Evolutionary conservation across 2,888 invertebrate species (phyloP), one percentile per base, ranked within the genome.

Genomic region (Serripes groenlandicus): DNA sequence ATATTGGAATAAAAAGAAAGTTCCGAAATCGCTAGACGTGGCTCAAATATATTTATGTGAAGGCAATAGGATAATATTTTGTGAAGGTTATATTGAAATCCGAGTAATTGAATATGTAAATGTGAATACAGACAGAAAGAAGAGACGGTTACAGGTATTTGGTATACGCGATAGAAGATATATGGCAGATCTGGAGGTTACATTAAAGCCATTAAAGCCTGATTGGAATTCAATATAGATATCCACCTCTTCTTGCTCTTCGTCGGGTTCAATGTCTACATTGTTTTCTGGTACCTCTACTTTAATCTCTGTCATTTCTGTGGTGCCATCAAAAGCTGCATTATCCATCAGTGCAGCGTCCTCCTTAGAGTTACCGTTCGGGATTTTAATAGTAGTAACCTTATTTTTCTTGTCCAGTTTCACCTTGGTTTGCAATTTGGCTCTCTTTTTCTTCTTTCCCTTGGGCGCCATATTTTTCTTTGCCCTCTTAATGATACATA

Each of bases 331-430:
- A 72, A 71, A 81, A 9, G 83, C 86, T 23, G 81, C 82, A 26
- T 88, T 81, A 34, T 80, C 88, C 80, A 93, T 91, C n/a, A 93
- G 85, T 5, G 92, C 90, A 73, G 91, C 90, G 26, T 90, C 91
- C 74, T 93, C 92, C 71, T 89, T 92, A 60, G 85, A 85, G 34
- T 87, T 49, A 30, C 91, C 91, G 72, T 91, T 92, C 15, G 87
- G 85, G 78, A 92, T 90, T 32, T 90, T 86, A 32, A 91, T 90
- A 7, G 68, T 60, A 49, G 72, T 73, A 68, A 89, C 83, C 79
- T 88, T 90, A 58, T 78, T 85, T 77, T 90, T 89, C 71, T 88
- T 89, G n/a, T 85, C 74, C 58, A 86, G 79, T 75, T 89, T 88
- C 23, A 79, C 77, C 69, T 90, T 90, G 18, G 76, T 56, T 18